Base-by-base conservation (phyloP, 2,888 invertebrate genomes). In the Brassicogethes aeneus region DNA sequence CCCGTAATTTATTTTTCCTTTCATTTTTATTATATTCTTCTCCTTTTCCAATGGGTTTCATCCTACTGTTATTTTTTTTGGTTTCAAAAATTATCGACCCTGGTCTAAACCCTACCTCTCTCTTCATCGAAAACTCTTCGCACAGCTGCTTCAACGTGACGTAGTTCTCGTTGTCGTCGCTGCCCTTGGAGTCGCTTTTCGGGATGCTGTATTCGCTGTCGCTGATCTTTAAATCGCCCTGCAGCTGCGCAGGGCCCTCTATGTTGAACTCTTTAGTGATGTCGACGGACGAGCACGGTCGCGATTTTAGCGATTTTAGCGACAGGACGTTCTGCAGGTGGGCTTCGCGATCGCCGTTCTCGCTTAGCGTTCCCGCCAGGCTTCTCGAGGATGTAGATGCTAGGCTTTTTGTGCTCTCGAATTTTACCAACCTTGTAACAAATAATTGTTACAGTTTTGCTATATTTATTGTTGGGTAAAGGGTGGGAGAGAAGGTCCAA, bases 391-490 rank as follows among this genome's bases (percentile, higher is more conserved):
- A 82, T 55, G 80, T 83, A 23, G 83, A 83, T 32, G 83, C 84
- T 59, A 85, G 69, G 62, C 85, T 85, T 63, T 83, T 84, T 46
- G 82, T 84, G 66, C 85, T 85, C 62, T 85, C 86, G 59, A 85
- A 85, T 67, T 85, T 85, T 35, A 85, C 85, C 47, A 86, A 74
- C 17, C 84, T 77, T 45, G 39, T 58, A 57, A 40, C 23, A 32
- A 32, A 17, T 30, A 36, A 36, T 29, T 17, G 3, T 16, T 8
- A 35, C 8, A 37, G n/a, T n/a, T n/a, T n/a, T n/a, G n/a, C n/a
- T n/a, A n/a, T n/a, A n/a, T n/a, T n/a, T n/a, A n/a, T n/a, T n/a
- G n/a, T n/a, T n/a, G n/a, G n/a, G n/a, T n/a, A n/a, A n/a, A n/a
- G n/a, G n/a, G n/a, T n/a, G n/a, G n/a, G n/a, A n/a, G n/a, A n/a